Conservation (phyloP, 2,797 vertebrate genomes). For the Tokudaia tokunoshimensis region DNA sequence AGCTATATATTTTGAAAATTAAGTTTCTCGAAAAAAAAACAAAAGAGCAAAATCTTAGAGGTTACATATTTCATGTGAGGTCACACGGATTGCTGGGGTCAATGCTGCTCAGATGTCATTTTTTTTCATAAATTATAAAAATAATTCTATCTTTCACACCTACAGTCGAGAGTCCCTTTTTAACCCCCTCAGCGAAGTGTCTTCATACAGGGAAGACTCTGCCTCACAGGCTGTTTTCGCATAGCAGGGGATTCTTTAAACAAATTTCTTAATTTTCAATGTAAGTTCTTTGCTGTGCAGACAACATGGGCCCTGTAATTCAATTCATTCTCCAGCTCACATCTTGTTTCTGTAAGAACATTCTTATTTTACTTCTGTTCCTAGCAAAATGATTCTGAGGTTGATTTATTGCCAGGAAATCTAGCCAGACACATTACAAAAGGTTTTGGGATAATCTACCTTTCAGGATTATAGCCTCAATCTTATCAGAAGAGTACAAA, state of each 20-base stretch:
- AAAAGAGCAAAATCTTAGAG: background rate
- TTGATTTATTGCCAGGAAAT: conserved; percentile 61
- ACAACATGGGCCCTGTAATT: background rate
- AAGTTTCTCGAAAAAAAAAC: background rate
- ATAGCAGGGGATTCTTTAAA: conserved; percentile 21
- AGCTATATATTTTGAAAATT: background rate
- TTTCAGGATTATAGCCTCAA: background rate
- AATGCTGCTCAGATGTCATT: background rate
- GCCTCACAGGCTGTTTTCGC: background rate
- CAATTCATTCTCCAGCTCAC: background rate
- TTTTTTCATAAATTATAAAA: background rate
- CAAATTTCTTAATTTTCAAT: conserved; percentile 34
- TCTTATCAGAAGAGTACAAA: background rate
- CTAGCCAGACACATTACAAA: conserved; percentile 37
- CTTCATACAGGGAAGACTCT: background rate
- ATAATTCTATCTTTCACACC: background rate
- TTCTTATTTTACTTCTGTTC: conserved; percentile 23
- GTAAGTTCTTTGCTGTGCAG: background rate
- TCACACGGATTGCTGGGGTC: background rate
- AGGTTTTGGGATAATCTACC: conserved; percentile 20
- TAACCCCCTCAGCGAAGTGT: background rate
- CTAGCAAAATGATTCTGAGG: conserved; percentile 28
- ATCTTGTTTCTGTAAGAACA: background rate
- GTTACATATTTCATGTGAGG: background rate
- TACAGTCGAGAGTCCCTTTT: background rate